A percentile compares a stretch with the other conserved stretches of the same genome.
phyloP scores from a whole-genome alignment of 2,888 invertebrate species.

The Plebejus argus region DNA sequence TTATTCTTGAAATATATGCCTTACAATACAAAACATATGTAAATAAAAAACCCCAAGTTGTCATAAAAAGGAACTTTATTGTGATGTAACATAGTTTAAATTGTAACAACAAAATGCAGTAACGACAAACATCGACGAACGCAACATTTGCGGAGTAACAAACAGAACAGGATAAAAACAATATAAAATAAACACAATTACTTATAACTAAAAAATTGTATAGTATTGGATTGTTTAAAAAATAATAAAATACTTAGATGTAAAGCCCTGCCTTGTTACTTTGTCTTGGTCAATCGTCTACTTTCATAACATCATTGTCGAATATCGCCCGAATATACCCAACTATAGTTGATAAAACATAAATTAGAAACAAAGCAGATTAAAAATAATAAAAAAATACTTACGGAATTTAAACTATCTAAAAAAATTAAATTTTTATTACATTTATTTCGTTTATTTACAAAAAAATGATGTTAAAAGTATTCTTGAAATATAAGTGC shows the following conservation, averaged over 20 bases:
- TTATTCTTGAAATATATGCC: no score
- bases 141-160: slow-evolving; percentile 25
- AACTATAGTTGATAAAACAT: background rate
- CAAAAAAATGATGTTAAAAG: no score
- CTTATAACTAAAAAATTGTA: background rate
- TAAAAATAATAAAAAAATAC: background rate
- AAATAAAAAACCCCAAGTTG: slow-evolving; percentile 16
- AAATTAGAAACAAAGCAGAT: background rate
- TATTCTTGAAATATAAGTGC: no score
- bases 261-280: background rate
- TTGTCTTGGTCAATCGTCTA: background rate
- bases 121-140: background rate
- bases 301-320: background rate
- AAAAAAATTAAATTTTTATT: no score
- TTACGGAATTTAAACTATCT: background rate
- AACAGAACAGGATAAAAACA: slow-evolving; percentile 22
- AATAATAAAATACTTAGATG: background rate
- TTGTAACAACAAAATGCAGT: slow-evolving; percentile 27
- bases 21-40: no score
- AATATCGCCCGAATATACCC: background rate
- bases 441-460: no score
- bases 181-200: background rate
- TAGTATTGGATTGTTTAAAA: background rate
- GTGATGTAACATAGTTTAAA: slow-evolving; percentile 31
- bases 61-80: slow-evolving; percentile 45